phyloP scores from a whole-genome alignment of 1,140 invertebrate species.

The Cydia strobilella region DNA sequence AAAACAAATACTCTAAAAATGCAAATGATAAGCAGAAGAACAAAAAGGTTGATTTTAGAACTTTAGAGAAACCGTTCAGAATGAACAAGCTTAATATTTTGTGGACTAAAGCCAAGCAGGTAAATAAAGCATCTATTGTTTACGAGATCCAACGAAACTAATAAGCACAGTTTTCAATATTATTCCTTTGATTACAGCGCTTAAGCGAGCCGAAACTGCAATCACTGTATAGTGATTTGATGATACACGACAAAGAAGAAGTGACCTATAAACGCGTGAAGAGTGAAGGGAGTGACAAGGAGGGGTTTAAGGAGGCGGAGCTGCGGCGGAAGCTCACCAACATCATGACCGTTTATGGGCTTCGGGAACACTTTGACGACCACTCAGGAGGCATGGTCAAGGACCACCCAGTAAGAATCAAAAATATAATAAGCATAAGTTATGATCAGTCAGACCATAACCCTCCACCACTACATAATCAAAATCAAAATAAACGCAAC shows the following conservation, averaged over 20 bases:
- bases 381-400: conserved; percentile 81
- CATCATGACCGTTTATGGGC: conserved; percentile 90
- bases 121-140: conserved; percentile 63
- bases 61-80: conserved; percentile 88
- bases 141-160: background rate
- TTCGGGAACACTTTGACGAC: conserved; percentile 90
- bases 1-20: conserved; percentile 82
- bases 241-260: conserved; percentile 96
- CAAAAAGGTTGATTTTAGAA: conserved; percentile 79
- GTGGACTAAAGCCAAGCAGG: conserved; percentile 91
- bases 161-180: conserved; percentile 28
- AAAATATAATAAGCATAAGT: conserved; percentile 14
- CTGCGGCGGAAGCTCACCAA: conserved; percentile 89
- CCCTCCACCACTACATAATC: too few relatives aligned
- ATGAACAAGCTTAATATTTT: conserved; percentile 92
- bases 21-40: conserved; percentile 79
- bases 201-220: conserved; percentile 91
- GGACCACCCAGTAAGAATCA: conserved; percentile 74
- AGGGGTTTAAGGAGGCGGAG: conserved; percentile 91
- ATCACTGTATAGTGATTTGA: conserved; percentile 92
- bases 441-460: too few relatives aligned
- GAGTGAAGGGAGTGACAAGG: conserved; percentile 91
- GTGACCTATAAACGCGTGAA: conserved; percentile 90
- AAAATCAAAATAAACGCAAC: too few relatives aligned
- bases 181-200: conserved; percentile 80